These are phyloP conservation scores for Ammodramus savannarum DNA, from an alignment of 2,113 vertebrate genomes.

Conservation along the genomic window DNA sequence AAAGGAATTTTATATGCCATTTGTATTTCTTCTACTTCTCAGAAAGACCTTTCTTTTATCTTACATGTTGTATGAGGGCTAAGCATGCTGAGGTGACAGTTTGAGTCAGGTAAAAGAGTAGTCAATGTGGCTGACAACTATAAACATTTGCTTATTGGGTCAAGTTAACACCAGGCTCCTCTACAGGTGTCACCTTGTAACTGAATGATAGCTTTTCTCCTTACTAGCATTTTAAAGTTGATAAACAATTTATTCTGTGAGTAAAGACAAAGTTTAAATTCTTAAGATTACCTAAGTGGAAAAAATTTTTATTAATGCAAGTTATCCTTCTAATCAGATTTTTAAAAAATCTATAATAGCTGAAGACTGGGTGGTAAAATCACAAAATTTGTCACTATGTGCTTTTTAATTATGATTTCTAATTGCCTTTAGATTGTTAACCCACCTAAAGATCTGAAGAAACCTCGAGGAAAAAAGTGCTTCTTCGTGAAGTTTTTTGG, in stretches of 20 bases:
- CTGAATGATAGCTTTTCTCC: not conserved
- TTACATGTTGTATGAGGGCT: not conserved
- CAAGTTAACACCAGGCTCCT: not conserved
- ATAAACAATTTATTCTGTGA: not conserved
- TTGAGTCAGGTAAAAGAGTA: not conserved
- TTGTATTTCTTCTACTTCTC: not conserved
- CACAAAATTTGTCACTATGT: not conserved
- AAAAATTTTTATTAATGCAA: not conserved
- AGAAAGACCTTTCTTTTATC: not conserved
- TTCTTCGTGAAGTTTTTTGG: constrained; percentile 99
- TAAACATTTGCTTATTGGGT: not conserved
- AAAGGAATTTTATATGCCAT: not conserved
- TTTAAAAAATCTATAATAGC: not conserved
- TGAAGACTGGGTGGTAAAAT: not conserved
- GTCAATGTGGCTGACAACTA: not conserved
- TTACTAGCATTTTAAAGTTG: not conserved
- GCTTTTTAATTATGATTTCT: constrained; percentile 17
- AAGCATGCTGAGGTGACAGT: not conserved
- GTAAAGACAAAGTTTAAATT: not conserved
- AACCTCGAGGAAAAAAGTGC: constrained; percentile 96
- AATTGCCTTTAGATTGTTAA: constrained; percentile 87
- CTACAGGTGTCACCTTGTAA: not conserved
- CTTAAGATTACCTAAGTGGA: not conserved
- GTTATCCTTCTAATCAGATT: not conserved
- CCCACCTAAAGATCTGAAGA: constrained; percentile 97